Base-by-base conservation (phyloP, 1,140 invertebrate genomes). In the Sycophaga agraensis region DNA sequence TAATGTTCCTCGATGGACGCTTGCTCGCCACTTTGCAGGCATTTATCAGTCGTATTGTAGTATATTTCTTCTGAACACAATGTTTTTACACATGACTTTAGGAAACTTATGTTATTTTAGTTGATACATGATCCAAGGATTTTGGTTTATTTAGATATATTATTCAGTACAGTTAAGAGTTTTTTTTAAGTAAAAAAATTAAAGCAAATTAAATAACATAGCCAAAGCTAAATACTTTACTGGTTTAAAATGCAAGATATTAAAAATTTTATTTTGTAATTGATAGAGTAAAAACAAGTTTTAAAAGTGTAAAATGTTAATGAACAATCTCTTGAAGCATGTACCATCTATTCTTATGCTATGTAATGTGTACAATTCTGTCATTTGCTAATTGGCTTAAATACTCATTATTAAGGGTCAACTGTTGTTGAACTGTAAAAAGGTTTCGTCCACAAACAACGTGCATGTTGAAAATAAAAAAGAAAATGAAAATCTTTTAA, bases 11-110 rank as follows among this genome's bases (percentile, higher is more conserved):
- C 69, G 69, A 73, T 70, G 68, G 68, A 73, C 70, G 70, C 69
- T 73, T 73, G 71, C 71, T 71, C 66, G 67, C 70, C 70, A 70
- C 71, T 60, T 75, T 64, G 73, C 72, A 72, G 74, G 73, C 71
- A 73, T 71, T 72, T 70, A 72, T 79, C 79, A 81, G 79, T 81
- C 79, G 72, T 80, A 79, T 79, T 79, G 76, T 80, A 79, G 73
- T 77, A 79, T 78, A 78, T 76, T 79, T 74, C 48, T 79, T 79
- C 72, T 81, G 78, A 81, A 81, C 79, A 81, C 78, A 81, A 81
- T 80, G 71, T 79, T 79, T 80, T 81, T 80, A 80, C 74, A 78
- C 68, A 75, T 78, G 76, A 79, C 77, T 72, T 80, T 79, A 81
- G 78, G 79, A 80, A 81, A 79, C 75, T 80, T 81, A 81, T 71